These are phyloP conservation scores for Calephelis virginiensis DNA, from an alignment of 1,140 invertebrate genomes.

Conservation along the genomic window DNA sequence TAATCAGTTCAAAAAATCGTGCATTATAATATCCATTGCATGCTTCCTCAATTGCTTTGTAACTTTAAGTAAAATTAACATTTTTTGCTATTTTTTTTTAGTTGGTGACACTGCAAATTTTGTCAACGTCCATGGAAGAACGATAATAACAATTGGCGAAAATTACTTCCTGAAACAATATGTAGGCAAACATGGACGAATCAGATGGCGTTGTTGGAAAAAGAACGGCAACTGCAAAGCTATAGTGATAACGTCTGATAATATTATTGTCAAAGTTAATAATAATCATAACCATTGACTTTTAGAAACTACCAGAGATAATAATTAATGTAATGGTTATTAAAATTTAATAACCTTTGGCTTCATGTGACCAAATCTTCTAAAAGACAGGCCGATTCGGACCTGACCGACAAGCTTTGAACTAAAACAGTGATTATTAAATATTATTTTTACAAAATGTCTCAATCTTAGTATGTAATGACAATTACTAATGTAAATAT, in stretches of 20 bases:
- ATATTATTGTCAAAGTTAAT: conserved; percentile 14
- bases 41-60: not conserved
- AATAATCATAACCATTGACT: conserved; percentile 4
- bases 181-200: conserved; percentile 42
- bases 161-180: conserved; percentile 58
- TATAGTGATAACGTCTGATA: conserved; percentile 8
- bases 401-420: too few species aligned
- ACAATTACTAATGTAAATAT: too few species aligned
- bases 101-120: conserved; percentile 25
- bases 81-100: conserved; percentile 20
- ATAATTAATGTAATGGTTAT: too few species aligned
- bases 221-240: conserved; percentile 5
- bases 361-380: too few species aligned
- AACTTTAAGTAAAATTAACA: not conserved
- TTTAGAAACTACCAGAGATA: not conserved
- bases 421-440: too few species aligned
- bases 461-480: too few species aligned
- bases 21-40: too few species aligned
- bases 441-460: too few species aligned
- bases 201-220: conserved; percentile 25
- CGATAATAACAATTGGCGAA: conserved; percentile 46
- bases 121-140: conserved; percentile 41
- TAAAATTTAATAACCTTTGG: too few species aligned
- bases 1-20: too few species aligned
- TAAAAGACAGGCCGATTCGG: too few species aligned